phyloP scores from a whole-genome alignment of 2,797 vertebrate species.

The Acanthiza pusilla region DNA sequence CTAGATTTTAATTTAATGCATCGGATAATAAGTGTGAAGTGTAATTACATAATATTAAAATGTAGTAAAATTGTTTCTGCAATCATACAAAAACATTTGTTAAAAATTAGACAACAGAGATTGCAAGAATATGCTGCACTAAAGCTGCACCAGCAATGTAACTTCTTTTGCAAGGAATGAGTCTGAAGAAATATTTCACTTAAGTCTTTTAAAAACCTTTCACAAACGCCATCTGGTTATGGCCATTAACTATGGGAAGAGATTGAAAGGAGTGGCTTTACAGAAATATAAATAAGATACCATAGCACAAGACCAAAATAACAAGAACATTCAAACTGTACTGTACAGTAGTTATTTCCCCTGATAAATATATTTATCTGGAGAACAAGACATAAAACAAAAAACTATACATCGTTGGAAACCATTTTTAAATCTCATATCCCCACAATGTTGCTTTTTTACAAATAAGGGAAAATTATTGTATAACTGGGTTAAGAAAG shows the following conservation, averaged over 20 bases:
- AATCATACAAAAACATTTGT: not conserved
- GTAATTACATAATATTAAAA: not conserved
- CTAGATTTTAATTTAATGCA: not conserved
- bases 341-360: not conserved
- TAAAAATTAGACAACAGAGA: not conserved
- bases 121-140: not conserved
- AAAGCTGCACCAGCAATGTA: not conserved
- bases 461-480: not conserved
- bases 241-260: not conserved
- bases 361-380: not conserved
- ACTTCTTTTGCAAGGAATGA: not conserved
- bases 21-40: not conserved
- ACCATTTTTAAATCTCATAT: not conserved
- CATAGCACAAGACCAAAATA: not conserved
- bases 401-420: not conserved
- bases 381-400: not conserved
- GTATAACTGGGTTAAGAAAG: not conserved
- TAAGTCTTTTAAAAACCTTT: slow-evolving; percentile 12
- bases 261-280: slow-evolving; percentile 16
- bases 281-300: not conserved
- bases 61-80: not conserved
- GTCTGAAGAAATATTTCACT: slow-evolving; percentile 4
- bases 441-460: not conserved
- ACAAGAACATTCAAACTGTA: not conserved
- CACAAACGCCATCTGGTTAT: not conserved